Evolutionary conservation across 2,888 invertebrate genomes (phyloP).

Genomic region (Phymatocera aterrima): DNA sequence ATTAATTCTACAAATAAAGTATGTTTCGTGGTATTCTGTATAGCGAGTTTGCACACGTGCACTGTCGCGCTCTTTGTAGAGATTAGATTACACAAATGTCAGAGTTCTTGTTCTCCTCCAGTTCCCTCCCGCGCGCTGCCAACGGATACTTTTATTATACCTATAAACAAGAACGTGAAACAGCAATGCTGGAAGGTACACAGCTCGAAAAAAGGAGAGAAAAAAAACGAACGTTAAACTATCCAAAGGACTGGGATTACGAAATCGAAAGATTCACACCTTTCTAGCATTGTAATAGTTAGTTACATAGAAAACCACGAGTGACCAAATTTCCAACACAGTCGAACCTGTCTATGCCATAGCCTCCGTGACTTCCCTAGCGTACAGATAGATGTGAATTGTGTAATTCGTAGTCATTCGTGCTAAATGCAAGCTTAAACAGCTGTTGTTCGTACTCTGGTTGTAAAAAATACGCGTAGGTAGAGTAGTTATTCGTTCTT

Average conservation of each 20-base stretch:
- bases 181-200: background rate
- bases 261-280: slow-evolving; percentile 9
- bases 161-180: background rate
- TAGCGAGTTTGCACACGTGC: background rate
- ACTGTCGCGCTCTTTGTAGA: background rate
- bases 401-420: slow-evolving; percentile 15
- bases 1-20: slow-evolving; percentile 18
- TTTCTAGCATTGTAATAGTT: background rate
- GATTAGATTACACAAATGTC: slow-evolving; percentile 33
- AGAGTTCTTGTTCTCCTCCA: slow-evolving; percentile 18
- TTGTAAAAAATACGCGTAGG: no score
- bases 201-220: background rate
- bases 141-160: background rate
- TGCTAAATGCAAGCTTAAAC: slow-evolving; percentile 19
- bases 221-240: background rate
- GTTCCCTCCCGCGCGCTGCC: background rate
- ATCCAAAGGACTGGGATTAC: no score
- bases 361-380: background rate
- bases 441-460: background rate
- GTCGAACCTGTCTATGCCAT: background rate
- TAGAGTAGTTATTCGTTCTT: background rate
- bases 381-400: background rate
- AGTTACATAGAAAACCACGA: background rate
- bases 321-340: background rate
- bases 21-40: background rate